phyloP scores from a whole-genome alignment of 2,797 vertebrate genomes.

The Leucoraja ocellata region DNA sequence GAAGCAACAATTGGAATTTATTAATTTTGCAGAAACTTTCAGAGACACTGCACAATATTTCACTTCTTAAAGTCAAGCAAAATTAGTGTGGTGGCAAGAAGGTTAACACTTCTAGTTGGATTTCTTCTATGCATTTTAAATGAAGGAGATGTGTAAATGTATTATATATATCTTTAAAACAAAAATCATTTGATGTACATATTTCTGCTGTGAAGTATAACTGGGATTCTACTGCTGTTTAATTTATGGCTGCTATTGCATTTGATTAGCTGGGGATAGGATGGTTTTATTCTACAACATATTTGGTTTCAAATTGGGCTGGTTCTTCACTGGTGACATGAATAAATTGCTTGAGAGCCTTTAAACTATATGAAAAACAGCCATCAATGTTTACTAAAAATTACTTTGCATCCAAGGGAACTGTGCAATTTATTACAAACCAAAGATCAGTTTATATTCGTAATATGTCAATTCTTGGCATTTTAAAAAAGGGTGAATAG shows the following conservation, averaged over 20 bases:
- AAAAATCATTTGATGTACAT: background rate
- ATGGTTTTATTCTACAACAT: background rate
- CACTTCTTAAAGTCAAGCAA: conserved; percentile 44
- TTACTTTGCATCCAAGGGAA: background rate
- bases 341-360: background rate
- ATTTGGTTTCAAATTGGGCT: background rate
- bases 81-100: background rate
- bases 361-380: background rate
- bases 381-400: background rate
- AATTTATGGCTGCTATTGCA: background rate
- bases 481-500: background rate
- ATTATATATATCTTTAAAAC: background rate
- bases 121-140: background rate
- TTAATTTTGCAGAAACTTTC: background rate
- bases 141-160: background rate
- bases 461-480: background rate
- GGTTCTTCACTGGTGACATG: background rate
- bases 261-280: background rate
- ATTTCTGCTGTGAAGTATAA: background rate
- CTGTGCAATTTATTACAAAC: conserved; percentile 29
- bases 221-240: background rate
- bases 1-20: too few relatives aligned
- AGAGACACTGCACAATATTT: conserved; percentile 39
- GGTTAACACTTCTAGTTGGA: background rate
- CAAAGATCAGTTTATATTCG: background rate